Evolutionary conservation across 2,888 invertebrate genomes (phyloP), one percentile per base, ranked within the genome.

Genomic region (Sphaerophoria rueppellii): DNA sequence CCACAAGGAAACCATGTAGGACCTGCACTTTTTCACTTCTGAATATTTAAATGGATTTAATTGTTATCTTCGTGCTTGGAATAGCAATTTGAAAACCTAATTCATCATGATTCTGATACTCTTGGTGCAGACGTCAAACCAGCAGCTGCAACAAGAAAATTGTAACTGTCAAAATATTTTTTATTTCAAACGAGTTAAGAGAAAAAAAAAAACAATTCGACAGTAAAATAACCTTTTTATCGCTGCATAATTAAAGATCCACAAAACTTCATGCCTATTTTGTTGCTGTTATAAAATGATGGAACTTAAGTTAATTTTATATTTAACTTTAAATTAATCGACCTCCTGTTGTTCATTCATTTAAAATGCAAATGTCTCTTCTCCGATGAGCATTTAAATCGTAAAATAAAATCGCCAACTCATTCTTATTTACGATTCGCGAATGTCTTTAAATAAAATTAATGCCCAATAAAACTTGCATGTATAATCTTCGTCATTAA

Each of bases 51-150:
- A 65, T 63, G 0, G 12, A 50, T 50, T 50, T 63, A 63, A 63
- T 35, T 65, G 65, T 35, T 37, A 65, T 16, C 9, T 50, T 37
- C 65, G 50, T 65, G 65, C 37, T 16, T 65, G 65, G 65, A 37
- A 50, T 35, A 34, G 2, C 48, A 63, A 35, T 50, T 48, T 50
- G 34, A 61, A 67, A 67, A 52, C 16, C 24, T 67, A 67, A 67
- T 54, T 54, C 54, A 67, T 67, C 67, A 67, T 9, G 6, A 9
- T 43, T 50, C 54, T 67, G 67, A 67, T 50, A 37, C 11, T 48
- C 43, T 63, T 35, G 16, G 6, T 50, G 50, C 24, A 24, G 24
- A 24, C 24, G 24, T 24, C 24, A 54, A 12, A 0, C 40, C 40
- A 12, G 67, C 67, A 67, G 67, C 67, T 67, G 67, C 67, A 35